phyloP scores from a whole-genome alignment of 2,888 invertebrate genomes.

The Keiferia lycopersicella region DNA sequence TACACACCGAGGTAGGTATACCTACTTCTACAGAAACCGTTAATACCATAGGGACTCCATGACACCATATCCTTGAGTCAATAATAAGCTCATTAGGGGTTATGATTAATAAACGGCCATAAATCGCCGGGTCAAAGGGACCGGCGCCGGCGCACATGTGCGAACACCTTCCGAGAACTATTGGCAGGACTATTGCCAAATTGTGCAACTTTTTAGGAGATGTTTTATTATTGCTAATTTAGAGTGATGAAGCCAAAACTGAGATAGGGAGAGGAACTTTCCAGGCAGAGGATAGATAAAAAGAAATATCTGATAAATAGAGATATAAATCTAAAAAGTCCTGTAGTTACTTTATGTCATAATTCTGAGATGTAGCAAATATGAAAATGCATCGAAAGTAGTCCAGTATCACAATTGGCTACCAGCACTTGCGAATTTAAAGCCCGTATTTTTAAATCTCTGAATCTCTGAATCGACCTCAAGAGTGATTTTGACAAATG shows the following conservation, averaged over 20 bases:
- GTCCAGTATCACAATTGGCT: too few species aligned
- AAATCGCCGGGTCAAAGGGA: constrained; percentile 61
- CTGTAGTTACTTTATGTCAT: too few species aligned
- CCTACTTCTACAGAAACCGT: not conserved
- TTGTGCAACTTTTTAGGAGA: constrained; percentile 23
- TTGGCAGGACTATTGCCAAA: constrained; percentile 35
- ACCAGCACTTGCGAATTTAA: too few species aligned
- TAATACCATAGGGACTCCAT: constrained; percentile 23
- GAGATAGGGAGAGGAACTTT: not conserved
- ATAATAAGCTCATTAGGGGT: constrained; percentile 51
- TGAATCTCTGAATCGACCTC: too few species aligned
- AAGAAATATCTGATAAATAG: too few species aligned
- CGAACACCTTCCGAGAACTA: constrained; percentile 59
- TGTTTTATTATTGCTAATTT: constrained; percentile 29
- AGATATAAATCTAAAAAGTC: too few species aligned
- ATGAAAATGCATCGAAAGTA: too few species aligned
- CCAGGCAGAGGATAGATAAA: too few species aligned
- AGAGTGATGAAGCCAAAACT: constrained; percentile 8
- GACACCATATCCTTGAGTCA: constrained; percentile 34
- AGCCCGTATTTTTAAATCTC: too few species aligned
- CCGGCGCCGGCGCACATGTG: constrained; percentile 43
- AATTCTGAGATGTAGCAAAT: too few species aligned
- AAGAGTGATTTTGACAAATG: too few species aligned
- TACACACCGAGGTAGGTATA: not conserved
- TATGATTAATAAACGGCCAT: constrained; percentile 66